Evolutionary conservation across 1,140 invertebrate genomes (phyloP).

Genomic region (Formica selysi): DNA sequence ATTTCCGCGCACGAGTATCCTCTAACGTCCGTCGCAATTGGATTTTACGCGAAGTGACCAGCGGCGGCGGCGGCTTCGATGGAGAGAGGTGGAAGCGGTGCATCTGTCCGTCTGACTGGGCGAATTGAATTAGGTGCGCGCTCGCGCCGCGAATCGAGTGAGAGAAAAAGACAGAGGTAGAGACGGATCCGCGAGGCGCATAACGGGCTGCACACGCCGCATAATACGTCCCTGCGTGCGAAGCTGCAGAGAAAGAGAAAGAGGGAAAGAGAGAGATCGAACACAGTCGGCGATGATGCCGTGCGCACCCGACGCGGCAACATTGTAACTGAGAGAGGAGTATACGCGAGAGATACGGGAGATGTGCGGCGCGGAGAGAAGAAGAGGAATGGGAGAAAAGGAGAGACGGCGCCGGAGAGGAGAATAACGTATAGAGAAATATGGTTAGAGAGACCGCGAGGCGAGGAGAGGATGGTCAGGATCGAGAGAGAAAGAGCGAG

Average conservation of each 20-base stretch:
- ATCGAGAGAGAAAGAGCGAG: slow-evolving; percentile 37
- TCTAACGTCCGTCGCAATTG: slow-evolving; percentile 15
- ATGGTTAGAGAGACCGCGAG: slow-evolving; percentile 57
- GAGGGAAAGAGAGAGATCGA: background rate
- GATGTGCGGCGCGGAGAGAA: slow-evolving; percentile 33
- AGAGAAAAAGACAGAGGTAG: slow-evolving; percentile 11
- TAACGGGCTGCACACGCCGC: slow-evolving; percentile 67
- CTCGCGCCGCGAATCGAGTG: slow-evolving; percentile 62
- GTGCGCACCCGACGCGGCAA: slow-evolving; percentile 77
- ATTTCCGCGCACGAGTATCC: slow-evolving; percentile 34
- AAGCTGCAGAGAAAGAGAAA: slow-evolving; percentile 62
- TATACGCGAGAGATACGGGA: slow-evolving; percentile 66
- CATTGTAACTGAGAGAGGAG: slow-evolving; percentile 77
- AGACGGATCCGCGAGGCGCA: slow-evolving; percentile 65
- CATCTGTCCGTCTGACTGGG: slow-evolving; percentile 38
- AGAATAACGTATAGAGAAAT: slow-evolving; percentile 71
- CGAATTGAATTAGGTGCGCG: slow-evolving; percentile 72
- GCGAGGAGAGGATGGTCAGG: slow-evolving; percentile 47
- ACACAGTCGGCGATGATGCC: slow-evolving; percentile 66
- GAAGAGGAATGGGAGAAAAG: slow-evolving; percentile 30
- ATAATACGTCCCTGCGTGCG: slow-evolving; percentile 69
- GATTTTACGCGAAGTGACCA: slow-evolving; percentile 41
- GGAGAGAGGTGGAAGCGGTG: slow-evolving; percentile 1
- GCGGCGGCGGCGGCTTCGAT: background rate
- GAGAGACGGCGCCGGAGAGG: slow-evolving; percentile 47